Conservation (phyloP, 1,140 invertebrate genomes). For the Ostrea denselamellosa region DNA sequence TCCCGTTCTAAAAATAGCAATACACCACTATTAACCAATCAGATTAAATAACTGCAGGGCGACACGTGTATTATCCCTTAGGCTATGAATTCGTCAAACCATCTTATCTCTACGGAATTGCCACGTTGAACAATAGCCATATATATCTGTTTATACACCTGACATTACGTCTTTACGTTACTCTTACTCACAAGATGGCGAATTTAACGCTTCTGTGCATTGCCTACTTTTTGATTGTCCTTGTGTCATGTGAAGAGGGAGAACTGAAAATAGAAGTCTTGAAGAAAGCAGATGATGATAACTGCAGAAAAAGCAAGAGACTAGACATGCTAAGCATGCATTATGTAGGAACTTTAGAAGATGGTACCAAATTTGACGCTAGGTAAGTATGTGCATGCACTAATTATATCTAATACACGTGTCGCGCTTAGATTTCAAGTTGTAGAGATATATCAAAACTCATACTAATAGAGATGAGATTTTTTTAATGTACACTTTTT, state of each 20-base stretch:
- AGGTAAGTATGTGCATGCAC: constrained; percentile 83
- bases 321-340: constrained; percentile 96
- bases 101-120: constrained; percentile 15
- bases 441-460: constrained; percentile 54
- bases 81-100: constrained; percentile 13
- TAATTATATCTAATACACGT: too few species aligned
- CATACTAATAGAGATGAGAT: too few species aligned
- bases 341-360: constrained; percentile 90
- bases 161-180: neutral
- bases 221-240: neutral
- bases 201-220: constrained; percentile 20
- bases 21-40: neutral
- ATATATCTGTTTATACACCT: constrained; percentile 36
- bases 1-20: neutral
- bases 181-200: constrained; percentile 3
- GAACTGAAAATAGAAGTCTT: constrained; percentile 89
- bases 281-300: constrained; percentile 84
- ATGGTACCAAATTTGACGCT: constrained; percentile 95
- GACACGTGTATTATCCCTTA: constrained; percentile 27
- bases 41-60: neutral
- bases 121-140: constrained; percentile 30
- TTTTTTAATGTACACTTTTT: too few species aligned
- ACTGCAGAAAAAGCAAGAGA: constrained; percentile 90
- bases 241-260: constrained; percentile 15
- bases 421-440: neutral